These are phyloP conservation scores for Mystacornis crossleyi DNA, from an alignment of 2,113 vertebrate genomes.

Conservation along the genomic window DNA sequence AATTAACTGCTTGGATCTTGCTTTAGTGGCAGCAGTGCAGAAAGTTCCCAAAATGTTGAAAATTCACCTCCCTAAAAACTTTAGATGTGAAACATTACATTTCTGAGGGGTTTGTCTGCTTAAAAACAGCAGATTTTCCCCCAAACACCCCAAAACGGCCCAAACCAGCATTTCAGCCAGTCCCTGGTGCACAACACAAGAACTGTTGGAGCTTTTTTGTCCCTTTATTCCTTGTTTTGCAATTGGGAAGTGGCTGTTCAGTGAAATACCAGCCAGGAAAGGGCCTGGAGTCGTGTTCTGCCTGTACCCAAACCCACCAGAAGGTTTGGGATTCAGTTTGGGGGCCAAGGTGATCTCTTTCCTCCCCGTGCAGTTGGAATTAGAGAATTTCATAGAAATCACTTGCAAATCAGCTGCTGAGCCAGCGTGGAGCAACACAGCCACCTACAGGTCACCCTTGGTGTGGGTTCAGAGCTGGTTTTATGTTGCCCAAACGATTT, in stretches of 20 bases:
- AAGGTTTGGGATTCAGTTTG: background rate
- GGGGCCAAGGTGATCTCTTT: background rate
- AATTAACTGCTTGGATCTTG: background rate
- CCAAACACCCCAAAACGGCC: background rate
- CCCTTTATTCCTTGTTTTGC: background rate
- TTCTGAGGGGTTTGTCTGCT: background rate
- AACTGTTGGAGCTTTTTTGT: background rate
- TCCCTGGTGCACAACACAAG: background rate
- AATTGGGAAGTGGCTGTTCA: background rate
- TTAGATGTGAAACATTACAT: background rate
- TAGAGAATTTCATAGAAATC: background rate
- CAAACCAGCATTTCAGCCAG: background rate
- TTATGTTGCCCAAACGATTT: accelerated
- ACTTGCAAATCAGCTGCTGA: background rate
- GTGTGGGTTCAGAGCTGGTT: background rate
- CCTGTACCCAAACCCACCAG: background rate
- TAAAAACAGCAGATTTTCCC: background rate
- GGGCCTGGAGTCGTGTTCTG: background rate
- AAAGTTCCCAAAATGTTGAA: background rate
- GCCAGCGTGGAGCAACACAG: conserved; percentile 13
- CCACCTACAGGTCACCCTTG: conserved; percentile 30
- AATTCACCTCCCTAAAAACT: background rate
- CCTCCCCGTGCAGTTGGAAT: background rate
- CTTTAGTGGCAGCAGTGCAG: background rate
- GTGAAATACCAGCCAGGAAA: background rate